Evolutionary conservation across 2,113 vertebrate genomes (phyloP), one percentile per base, ranked within the genome.

Genomic region (Terrapene triunguis): DNA sequence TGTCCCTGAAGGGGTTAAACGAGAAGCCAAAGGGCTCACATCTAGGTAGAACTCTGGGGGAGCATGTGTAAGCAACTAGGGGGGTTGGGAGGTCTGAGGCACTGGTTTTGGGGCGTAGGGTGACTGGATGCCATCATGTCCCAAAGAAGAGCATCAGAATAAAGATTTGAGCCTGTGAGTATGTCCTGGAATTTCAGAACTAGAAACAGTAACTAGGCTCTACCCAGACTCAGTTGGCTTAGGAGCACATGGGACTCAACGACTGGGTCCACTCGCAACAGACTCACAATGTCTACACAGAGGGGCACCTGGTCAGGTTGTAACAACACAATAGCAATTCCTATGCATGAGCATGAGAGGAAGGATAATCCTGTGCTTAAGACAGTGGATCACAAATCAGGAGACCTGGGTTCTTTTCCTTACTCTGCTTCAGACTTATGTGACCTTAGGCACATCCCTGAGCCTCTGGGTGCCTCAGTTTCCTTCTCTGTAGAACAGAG

Each of bases 391-490:
- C 42, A 47, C 42, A 78, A 78, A 78, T 78, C 42, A 78, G 74
- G 74, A 13, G 25, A 78, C 38, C 42, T 78, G 44, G 9, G 2
- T 47, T 78, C 42, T 78, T 6, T 44, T 42, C 72, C 74, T 78
- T 78, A 29, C 22, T 78, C 42, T 78, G 24, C 21, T 47, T 47
- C 42, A 47, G 22, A 78, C 24, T 27, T 78, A 44, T 8, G 25
- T 78, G 13, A 47, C 42, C 24, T 78, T 44, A 78, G 42, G 42
- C 42, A 1, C 12, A 2, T 4, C 55, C 5, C 44, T 24, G 6
- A 0, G 1, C 22, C 42, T 13, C 42, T 1, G 1, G 11, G 17
- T 74, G 27, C 1, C 24, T 24, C 10, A 3, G 7, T 35, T 12
- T 38, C 44, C 19, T 10, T 24, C 3, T 17, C 44, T 38, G 1